Evolutionary conservation across 1,140 invertebrate species (phyloP), one percentile per base, ranked within the genome.

Genomic region (Fopius arisanus): DNA sequence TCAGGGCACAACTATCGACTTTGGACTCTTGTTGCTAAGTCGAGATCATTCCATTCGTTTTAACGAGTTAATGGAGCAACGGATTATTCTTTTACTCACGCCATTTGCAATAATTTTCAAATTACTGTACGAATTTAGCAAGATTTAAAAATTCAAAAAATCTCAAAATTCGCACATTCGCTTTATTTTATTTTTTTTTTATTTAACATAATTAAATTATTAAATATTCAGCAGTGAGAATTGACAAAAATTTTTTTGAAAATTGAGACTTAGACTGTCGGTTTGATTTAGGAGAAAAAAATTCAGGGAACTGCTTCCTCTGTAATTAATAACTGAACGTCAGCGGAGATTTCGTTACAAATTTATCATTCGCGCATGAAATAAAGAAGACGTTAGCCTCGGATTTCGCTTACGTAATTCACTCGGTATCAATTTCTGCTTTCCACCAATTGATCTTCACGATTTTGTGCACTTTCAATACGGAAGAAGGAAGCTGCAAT

Each of bases 391-490:
- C 43, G 16, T n/a, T 12, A 12, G n/a, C 43, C 14, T 19, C 43
- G 6, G 16, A 48, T 48, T 7, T 2, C 43, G 1, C 19, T 59
- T 59, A 59, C 54, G 54, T 59, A 59, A 59, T 26, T 59, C 23
- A 12, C 10, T 59, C 54, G 26, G 54, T 59, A 59, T 59, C 54
- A 59, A 59, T 59, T 59, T 26, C 54, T 4, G 19, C 21, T 26
- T 59, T 59, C 14, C 54, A 23, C 54, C 10, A 23, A 26, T 28
- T 4, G 23, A 59, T 59, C 54, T 26, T 23, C 19, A 59, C 23
- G 23, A 59, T 59, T 59, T 10, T 59, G 54, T 31, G 23, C 16
- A 70, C 70, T 72, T 72, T 72, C 70, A 72, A 72, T 72, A 62
- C 70, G 70, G 70, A 72, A 72, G 33, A 29, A 66, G 70, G 70